Evolutionary conservation across 2,888 invertebrate species (phyloP).

Genomic region (Tetheella fluctuosa): DNA sequence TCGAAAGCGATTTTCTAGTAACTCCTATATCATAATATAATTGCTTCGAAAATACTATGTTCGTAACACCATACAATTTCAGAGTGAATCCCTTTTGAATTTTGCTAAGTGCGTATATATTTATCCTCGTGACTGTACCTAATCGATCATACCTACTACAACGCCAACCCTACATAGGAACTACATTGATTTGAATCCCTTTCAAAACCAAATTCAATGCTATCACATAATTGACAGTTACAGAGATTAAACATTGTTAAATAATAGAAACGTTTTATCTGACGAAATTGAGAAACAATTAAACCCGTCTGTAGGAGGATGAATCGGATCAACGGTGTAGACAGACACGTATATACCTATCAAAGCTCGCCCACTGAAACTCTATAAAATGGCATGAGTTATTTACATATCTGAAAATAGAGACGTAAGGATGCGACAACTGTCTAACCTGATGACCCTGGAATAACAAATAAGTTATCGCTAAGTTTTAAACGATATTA

Average conservation of each 20-base stretch:
- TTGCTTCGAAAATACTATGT: too few species aligned
- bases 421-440: slow-evolving; percentile 8
- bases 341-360: not conserved
- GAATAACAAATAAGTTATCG: not conserved
- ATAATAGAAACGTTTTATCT: not conserved
- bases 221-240: not conserved
- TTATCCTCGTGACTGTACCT: too few species aligned
- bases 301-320: not conserved
- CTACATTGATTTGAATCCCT: too few species aligned
- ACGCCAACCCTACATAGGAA: too few species aligned
- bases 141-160: too few species aligned
- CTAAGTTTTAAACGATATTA: not conserved
- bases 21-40: too few species aligned
- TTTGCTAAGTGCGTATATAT: too few species aligned
- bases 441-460: slow-evolving; percentile 20
- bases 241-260: not conserved
- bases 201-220: too few species aligned
- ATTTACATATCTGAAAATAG: slow-evolving; percentile 7
- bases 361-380: slow-evolving; percentile 9
- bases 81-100: too few species aligned
- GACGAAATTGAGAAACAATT: slow-evolving; percentile 1
- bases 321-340: not conserved
- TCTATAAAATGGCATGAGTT: not conserved
- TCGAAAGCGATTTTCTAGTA: too few species aligned
- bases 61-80: too few species aligned